Base-by-base conservation (phyloP, 1,140 invertebrate species). In the Drosophila pseudoananassae region DNA sequence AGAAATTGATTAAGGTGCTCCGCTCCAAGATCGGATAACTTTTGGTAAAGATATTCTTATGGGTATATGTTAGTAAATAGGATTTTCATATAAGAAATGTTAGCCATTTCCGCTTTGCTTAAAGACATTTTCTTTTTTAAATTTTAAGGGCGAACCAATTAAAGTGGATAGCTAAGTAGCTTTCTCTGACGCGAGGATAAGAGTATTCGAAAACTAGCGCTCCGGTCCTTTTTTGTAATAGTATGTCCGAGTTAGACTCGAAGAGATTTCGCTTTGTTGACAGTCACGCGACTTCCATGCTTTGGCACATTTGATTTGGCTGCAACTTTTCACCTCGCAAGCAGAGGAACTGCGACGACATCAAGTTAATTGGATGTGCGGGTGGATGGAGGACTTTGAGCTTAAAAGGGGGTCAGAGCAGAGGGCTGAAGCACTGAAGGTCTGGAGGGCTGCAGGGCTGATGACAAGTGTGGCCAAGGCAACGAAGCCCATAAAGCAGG, bases 261-360 rank as follows among this genome's bases (percentile, higher is more conserved):
- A 36, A 15, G 54, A 59, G 61, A 76, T 43, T 68, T 54, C 51
- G 45, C 70, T 31, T 65, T 54, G 63, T 53, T 76, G 83, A 87
- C 83, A 76, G 78, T 88, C 82, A 82, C 82, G 82, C 75, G 70
- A 87, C 65, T 85, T 49, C 69, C 54, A 56, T 59, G 74, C 55
- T 46, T 85, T 71, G 82, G 78, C 78, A 82, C 82, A 82, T 87
- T 85, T 78, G 82, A 85, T 85, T 83, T 76, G 78, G 75, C 74
- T 61, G 66, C 61, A 82, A 87, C 83, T 82, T 87, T 87, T 88
- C 83, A 87, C 82, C 83, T 87, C 25, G 33, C 23, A 43, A 66
- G 59, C 68, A 53, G 59, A 65, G 36, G 58, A 47, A 17, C 71
- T 56, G 53, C 66, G 47, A 78, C 61, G 70, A 61, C 65, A 60